Percentiles rank a stretch among this genome's conserved stretches.
Conservation (phyloP, 2,113 vertebrate genomes). For the Regulus satrapa region DNA sequence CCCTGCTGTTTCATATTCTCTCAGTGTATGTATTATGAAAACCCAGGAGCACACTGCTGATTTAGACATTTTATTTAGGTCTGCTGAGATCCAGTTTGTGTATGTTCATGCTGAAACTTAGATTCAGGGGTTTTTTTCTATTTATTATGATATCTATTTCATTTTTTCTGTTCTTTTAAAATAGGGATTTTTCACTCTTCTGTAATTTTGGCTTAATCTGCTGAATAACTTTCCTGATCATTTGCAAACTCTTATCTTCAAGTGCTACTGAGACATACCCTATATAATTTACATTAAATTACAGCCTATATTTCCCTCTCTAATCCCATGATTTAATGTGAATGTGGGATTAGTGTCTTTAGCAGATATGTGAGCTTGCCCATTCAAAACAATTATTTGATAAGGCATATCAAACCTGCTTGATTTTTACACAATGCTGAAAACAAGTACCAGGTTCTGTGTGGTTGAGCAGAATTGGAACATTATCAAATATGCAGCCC, state of each 20-base stretch:
- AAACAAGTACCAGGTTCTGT: not conserved
- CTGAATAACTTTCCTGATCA: not conserved
- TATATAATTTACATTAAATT: not conserved
- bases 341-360: not conserved
- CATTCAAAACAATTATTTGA: constrained; percentile 9
- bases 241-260: not conserved
- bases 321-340: not conserved
- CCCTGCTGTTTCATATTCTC: not conserved
- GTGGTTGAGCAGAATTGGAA: not conserved
- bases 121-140: not conserved
- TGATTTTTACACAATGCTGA: not conserved
- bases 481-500: not conserved
- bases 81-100: not conserved
- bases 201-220: not conserved
- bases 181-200: not conserved
- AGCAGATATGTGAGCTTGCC: not conserved
- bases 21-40: not conserved
- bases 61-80: not conserved
- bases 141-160: not conserved
- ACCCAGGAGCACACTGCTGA: not conserved
- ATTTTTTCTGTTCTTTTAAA: not conserved
- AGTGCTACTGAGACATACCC: not conserved
- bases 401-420: not conserved
- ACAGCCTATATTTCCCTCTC: not conserved
- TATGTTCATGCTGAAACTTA: not conserved